phyloP scores from a whole-genome alignment of 2,797 vertebrate species.

The Syndactyla subalaris region DNA sequence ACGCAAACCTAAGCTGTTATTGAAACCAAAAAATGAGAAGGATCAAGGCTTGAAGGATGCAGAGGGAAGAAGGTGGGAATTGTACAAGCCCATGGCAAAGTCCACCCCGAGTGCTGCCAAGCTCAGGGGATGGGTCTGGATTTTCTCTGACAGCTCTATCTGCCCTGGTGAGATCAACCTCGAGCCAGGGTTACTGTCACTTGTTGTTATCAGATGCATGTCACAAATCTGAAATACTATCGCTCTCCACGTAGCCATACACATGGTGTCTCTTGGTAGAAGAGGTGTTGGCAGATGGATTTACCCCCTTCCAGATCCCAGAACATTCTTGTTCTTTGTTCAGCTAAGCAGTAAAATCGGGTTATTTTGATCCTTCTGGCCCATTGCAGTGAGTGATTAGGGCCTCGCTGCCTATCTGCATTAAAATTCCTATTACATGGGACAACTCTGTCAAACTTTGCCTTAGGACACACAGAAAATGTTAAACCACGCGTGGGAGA shows the following conservation, averaged over 20 bases:
- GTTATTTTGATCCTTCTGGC: neutral
- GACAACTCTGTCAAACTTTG: neutral
- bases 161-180: neutral
- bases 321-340: neutral
- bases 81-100: neutral
- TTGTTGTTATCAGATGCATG: neutral
- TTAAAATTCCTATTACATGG: neutral
- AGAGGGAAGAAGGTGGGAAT: neutral
- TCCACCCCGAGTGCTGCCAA: rapidly evolving
- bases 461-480: neutral
- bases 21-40: neutral
- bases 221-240: neutral
- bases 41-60: neutral
- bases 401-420: neutral
- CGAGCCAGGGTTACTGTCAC: neutral
- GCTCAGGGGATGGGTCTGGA: neutral
- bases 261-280: neutral
- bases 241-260: neutral
- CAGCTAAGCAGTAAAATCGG: neutral
- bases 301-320: neutral
- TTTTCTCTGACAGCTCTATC: neutral
- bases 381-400: neutral
- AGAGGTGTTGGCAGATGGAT: neutral
- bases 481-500: neutral
- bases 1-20: neutral